A percentile compares a stretch with the other conserved stretches of the same genome.
These are phyloP conservation scores for Leuciscus waleckii DNA, from an alignment of 2,797 vertebrate genomes.

Conservation along the genomic window DNA sequence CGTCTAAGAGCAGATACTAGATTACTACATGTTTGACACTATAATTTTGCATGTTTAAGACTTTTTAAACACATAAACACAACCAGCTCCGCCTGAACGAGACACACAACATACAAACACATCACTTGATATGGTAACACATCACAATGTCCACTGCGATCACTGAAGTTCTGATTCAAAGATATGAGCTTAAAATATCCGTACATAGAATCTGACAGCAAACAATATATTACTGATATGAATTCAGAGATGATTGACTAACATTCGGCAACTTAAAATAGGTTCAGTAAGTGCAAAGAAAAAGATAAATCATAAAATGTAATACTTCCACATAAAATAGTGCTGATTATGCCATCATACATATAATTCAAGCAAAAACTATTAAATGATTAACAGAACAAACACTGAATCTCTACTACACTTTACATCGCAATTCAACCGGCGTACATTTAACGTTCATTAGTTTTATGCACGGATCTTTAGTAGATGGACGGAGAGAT, in stretches of 20 bases:
- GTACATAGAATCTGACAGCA: neutral
- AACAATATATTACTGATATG: neutral
- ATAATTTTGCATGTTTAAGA: conserved; percentile 16
- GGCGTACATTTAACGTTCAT: neutral
- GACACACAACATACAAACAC: neutral
- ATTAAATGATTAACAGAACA: conserved; percentile 13
- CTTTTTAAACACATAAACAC: conserved; percentile 18
- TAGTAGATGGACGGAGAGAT: conserved; percentile 1
- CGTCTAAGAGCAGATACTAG: neutral
- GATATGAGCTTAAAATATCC: neutral
- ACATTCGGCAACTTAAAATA: conserved; percentile 15
- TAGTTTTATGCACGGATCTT: neutral
- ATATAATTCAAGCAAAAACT: neutral
- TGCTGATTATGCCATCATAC: conserved; percentile 27
- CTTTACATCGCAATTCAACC: conserved; percentile 10
- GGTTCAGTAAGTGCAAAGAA: conserved; percentile 30
- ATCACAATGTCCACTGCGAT: neutral
- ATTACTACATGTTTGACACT: conserved; percentile 16
- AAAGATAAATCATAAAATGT: conserved; percentile 16
- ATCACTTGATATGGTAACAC: neutral
- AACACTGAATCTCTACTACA: neutral
- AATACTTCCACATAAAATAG: conserved; percentile 40
- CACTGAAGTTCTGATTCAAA: neutral
- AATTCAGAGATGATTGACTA: neutral
- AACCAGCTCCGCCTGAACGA: neutral